Conservation (phyloP, 2,113 vertebrate genomes). For the Vombatus ursinus region DNA sequence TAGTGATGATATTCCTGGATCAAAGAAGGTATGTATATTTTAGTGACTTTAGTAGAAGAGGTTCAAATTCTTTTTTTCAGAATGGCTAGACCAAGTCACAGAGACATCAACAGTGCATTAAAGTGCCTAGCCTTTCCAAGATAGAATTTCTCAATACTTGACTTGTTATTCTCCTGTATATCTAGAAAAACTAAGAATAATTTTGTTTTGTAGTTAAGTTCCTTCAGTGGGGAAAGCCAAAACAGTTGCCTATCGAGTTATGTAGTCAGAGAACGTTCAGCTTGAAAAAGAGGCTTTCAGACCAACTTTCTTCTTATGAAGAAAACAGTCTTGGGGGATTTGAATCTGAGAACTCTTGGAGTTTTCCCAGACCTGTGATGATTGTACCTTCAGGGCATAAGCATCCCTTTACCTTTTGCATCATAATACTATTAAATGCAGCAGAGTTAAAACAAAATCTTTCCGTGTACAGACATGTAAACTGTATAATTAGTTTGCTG, state of each 20-base stretch:
- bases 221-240: not conserved
- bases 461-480: slow-evolving; percentile 27
- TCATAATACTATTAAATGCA: not conserved
- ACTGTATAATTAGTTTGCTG: not conserved
- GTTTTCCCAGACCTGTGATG: not conserved
- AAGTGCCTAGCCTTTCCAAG: not conserved
- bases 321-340: not conserved
- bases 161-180: not conserved
- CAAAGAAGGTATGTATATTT: not conserved
- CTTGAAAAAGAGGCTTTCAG: not conserved
- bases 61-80: not conserved
- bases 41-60: not conserved
- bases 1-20: not conserved
- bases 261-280: not conserved
- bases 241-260: not conserved
- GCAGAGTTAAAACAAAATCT: not conserved
- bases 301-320: not conserved
- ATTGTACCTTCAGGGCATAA: not conserved
- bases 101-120: not conserved
- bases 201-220: not conserved
- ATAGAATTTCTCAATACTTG: not conserved
- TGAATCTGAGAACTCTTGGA: not conserved
- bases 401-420: not conserved
- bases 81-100: not conserved
- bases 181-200: not conserved